phyloP scores from a whole-genome alignment of 2,113 vertebrate species.

The Varanus salvator region DNA sequence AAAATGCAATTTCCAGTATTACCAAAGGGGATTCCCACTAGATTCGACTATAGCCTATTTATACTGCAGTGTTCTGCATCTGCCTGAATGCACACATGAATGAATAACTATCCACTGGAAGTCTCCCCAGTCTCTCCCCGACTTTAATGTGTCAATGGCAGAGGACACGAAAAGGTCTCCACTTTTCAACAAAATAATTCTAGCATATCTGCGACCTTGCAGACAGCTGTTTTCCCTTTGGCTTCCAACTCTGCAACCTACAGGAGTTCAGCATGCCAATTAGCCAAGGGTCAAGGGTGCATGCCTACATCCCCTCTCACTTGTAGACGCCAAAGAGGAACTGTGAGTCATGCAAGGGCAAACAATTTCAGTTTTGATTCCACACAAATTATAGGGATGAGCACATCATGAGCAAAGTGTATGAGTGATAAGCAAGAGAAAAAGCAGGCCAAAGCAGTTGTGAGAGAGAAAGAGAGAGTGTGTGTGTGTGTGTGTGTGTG shows the following conservation, averaged over 20 bases:
- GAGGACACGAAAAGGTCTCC: slow-evolving; percentile 9
- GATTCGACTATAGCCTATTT: not conserved
- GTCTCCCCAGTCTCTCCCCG: slow-evolving; percentile 4
- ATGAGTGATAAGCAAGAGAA: not conserved
- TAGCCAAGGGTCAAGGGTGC: not conserved
- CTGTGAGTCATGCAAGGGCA: not conserved
- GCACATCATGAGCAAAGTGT: not conserved
- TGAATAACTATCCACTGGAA: slow-evolving; percentile 6
- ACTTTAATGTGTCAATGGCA: rapidly evolving
- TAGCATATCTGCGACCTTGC: not conserved
- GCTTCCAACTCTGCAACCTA: not conserved
- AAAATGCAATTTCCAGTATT: not conserved
- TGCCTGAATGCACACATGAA: not conserved
- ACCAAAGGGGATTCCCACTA: not conserved
- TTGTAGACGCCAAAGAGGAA: not conserved
- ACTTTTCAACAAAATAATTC: slow-evolving; percentile 34
- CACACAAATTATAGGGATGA: not conserved
- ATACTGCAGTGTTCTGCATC: not conserved
- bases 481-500: too few species aligned
- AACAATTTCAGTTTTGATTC: not conserved
- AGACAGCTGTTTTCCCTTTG: not conserved
- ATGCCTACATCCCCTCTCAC: not conserved
- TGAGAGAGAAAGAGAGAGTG: not conserved
- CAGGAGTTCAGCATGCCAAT: not conserved
- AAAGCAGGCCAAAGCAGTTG: not conserved